Base-by-base conservation (phyloP, 1,140 invertebrate species). In the Drosophila lini region DNA sequence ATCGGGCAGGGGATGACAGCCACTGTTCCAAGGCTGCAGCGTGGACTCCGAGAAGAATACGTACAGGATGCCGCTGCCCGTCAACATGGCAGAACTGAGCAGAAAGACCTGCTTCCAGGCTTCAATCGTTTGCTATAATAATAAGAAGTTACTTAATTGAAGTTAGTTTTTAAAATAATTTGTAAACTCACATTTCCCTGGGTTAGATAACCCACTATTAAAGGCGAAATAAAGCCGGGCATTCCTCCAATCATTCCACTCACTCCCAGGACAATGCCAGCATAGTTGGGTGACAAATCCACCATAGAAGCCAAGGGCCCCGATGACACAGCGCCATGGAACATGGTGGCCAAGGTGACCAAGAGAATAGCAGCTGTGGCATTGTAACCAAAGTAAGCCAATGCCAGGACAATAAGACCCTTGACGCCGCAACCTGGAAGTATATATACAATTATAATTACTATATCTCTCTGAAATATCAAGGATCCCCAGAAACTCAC, bases 261-360 rank as follows among this genome's bases (percentile, higher is more conserved):
- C n/a, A 95, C 93, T 1, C 94, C 94, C n/a, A 95, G 91, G 0
- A 94, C 81, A 9, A 95, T 92, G 64, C 93, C 93, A n/a, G 95
- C 95, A 91, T 95, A 95, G 92, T 96, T 96, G 1, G 95, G 95
- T 44, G 95, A 94, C 13, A 96, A 91, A 70, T 96, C 95, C 3
- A 96, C 94, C 32, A 95, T 93, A 19, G 92, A 94, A 1, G 95
- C 94, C 40, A 96, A 84, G 0, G 94, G 94, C 3, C 95, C 95
- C 0, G 95, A 94, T 0, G 95, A 95, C 1, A 95, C 93, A 0
- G 95, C 94, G 3, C 95, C 96, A 78, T 95, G 95, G 4, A 94
- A 91, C 10, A 94, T 93, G 3, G 94, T 94, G 0, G 95, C 95
- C 10, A 94, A 50, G 40, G 95, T 94, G 59, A 96, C 93, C 58